Evolutionary conservation across 2,113 vertebrate genomes (phyloP), one percentile per base, ranked within the genome.

Genomic region (Percina caprodes): DNA sequence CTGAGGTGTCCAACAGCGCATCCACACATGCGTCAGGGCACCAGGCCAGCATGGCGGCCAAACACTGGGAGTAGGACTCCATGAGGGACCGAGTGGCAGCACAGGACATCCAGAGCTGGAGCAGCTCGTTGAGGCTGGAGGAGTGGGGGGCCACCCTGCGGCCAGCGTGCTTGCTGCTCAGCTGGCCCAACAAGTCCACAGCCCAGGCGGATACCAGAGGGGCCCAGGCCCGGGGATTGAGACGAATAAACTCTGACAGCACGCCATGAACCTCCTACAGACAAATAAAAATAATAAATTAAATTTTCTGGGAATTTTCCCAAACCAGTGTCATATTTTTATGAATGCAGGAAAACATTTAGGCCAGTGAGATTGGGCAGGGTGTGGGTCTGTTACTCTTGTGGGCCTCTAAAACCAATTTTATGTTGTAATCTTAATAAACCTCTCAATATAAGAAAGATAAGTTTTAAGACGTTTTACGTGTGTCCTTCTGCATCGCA

Each of bases 41-140:
- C 87, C 94, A 96, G 3, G 96, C 95, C 75, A 95, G 95, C 95
- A 99, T 97, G 58, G 97, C 96, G 0, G 96, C 96, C 77, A 99
- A 91, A 91, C 98, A 99, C 86, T 97, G 98, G 4, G 96, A 97
- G 85, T 99, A 99, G 61, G 97, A 96, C 61, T 99, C 98, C 97
- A 99, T 97, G 39, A 99, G 94, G 0, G 96, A 95, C 0, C 97
- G 92, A 0, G 97, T 99, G 77, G 98, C 97, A 1, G 94, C 92
- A 30, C 98, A 99, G 0, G 95, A 94, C 98, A 99, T 99, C 98
- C 98, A 99, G 0, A 99, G 95, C 89, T 99, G 98, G 6, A 99
- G 93, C 46, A 98, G 91, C 78, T 99, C 97, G 0, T 98, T 99
- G 0, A 99, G 95, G 75, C 95, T 96, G 89, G 96, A 95, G 0